Evolutionary conservation across 1,140 invertebrate genomes (phyloP), one percentile per base, ranked within the genome.

Genomic region (Phymorhynchus buccinoides): DNA sequence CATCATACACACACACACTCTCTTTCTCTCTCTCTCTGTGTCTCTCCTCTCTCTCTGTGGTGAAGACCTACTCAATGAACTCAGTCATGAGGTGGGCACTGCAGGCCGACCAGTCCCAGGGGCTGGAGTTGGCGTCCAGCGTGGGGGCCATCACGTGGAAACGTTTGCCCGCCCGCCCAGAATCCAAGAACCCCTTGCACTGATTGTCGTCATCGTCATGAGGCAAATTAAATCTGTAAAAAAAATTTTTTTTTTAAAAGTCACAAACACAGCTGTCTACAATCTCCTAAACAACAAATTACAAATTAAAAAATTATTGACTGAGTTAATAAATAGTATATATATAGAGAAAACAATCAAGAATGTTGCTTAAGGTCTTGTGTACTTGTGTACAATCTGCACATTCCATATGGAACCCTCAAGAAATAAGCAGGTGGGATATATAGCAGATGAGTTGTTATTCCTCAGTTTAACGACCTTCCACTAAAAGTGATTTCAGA

Each of bases 91-190:
- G 96, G 83, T 95, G 94, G 77, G 96, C 95, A 88, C 96, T 97
- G 93, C 97, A 98, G 86, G 95, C 95, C 0, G 97, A 98, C 97
- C 97, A 98, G 73, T 96, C 96, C 86, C 97, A 96, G 86, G 96
- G 96, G 41, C 96, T 95, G 1, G 96, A 96, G 89, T 97, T 96
- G 27, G 96, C 96, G 88, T 97, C 96, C 86, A 98, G 96, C 37
- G 96, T 96, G 0, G 97, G 96, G 3, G 97, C 97, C 97, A 98
- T 98, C 35, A 98, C 96, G 93, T 97, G 89, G 79, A 89, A 89
- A 37, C 81, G 80, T 90, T 91, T 84, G 35, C 84, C 71, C 62
- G 56, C 52, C 84, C 86, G 73, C 73, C 84, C 37, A 77, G 77
- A 41, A 52, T 71, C 48, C 92, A 90, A 42, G 56, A 77, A 80